phyloP scores from a whole-genome alignment of 2,797 vertebrate genomes.

The Pipistrellus nathusii region DNA sequence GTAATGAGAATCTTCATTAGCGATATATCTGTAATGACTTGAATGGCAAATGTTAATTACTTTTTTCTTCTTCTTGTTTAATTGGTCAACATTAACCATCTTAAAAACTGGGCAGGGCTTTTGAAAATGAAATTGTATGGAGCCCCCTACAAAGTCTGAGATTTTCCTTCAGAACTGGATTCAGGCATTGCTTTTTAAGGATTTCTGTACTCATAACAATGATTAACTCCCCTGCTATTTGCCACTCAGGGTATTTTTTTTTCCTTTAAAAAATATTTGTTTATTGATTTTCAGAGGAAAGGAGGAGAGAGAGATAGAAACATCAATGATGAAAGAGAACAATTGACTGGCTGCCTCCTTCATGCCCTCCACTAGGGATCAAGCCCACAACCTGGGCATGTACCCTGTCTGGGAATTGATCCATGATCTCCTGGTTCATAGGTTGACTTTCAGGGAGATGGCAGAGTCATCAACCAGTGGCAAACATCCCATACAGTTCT shows the following conservation, averaged over 20 bases:
- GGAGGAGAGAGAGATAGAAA: too few species aligned
- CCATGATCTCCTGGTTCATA: too few species aligned
- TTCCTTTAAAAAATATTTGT: too few species aligned
- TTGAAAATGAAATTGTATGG: slow-evolving; percentile 38
- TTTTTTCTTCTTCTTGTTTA: neutral
- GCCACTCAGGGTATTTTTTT: neutral
- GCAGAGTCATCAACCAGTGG: neutral
- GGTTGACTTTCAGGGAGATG: neutral
- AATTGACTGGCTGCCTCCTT: too few species aligned
- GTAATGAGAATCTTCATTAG: slow-evolving; percentile 8
- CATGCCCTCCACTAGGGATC: too few species aligned
- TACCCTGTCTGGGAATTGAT: too few species aligned
- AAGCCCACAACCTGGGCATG: too few species aligned
- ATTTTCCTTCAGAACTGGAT: neutral
- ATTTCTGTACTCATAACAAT: neutral
- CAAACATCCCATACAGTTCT: neutral
- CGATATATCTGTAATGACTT: neutral
- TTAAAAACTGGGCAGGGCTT: slow-evolving; percentile 36
- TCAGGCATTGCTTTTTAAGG: neutral
- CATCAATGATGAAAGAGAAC: too few species aligned
- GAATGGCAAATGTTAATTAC: neutral
- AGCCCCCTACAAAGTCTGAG: neutral
- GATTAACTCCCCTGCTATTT: neutral
- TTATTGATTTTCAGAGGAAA: too few species aligned
- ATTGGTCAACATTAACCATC: neutral